Percentiles rank a stretch among this genome's conserved stretches.
Evolutionary conservation across 2,888 invertebrate species (phyloP).

Genomic region (Ceratothoa steindachneri): DNA sequence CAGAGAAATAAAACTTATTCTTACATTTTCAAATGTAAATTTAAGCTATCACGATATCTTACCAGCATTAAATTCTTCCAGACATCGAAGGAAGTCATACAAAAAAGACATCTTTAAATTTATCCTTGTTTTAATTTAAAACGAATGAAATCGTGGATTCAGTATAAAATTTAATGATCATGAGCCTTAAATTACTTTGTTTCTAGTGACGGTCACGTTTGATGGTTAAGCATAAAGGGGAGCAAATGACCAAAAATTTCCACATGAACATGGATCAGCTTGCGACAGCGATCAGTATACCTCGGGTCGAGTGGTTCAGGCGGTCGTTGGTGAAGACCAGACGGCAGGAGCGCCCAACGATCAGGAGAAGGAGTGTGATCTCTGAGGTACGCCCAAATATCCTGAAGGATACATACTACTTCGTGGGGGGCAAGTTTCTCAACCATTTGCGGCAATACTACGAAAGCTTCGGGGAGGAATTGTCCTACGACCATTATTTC

Average conservation of each 20-base stretch:
- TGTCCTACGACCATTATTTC: constrained; percentile 79
- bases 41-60: too few relatives aligned
- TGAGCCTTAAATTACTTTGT: too few relatives aligned
- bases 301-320: constrained; percentile 59
- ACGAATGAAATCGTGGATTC: neutral
- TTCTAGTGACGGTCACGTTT: too few relatives aligned
- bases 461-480: constrained; percentile 75
- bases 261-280: constrained; percentile 75
- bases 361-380: constrained; percentile 84
- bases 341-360: constrained; percentile 59
- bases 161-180: too few relatives aligned
- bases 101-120: too few relatives aligned
- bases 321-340: constrained; percentile 31
- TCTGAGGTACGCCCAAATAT: constrained; percentile 83
- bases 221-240: constrained; percentile 9
- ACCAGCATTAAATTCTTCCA: too few relatives aligned
- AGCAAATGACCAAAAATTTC: constrained; percentile 52
- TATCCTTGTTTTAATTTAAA: too few relatives aligned
- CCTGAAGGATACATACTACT: constrained; percentile 74
- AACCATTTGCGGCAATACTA: constrained; percentile 62
- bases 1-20: too few relatives aligned
- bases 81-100: too few relatives aligned
- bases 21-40: too few relatives aligned
- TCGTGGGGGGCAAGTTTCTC: constrained; percentile 52
- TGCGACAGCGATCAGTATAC: constrained; percentile 73